Evolutionary conservation across 2,888 invertebrate species (phyloP).

Genomic region (Candidula unifasciata): DNA sequence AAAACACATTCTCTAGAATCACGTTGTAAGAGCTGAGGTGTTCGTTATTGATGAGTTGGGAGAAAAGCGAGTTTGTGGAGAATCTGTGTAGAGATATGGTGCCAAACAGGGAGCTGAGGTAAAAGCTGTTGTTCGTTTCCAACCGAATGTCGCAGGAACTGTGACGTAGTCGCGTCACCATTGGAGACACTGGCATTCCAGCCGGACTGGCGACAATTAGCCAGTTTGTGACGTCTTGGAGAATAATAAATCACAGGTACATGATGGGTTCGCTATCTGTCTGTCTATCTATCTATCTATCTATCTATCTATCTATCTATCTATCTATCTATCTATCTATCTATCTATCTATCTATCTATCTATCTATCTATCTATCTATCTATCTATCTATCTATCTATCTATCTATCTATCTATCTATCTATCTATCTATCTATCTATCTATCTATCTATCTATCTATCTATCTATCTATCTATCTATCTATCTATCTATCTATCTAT

Average conservation of each 20-base stretch:
- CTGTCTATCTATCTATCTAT: too few species aligned
- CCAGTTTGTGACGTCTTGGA: conserved; percentile 33
- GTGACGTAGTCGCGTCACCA: conserved; percentile 46
- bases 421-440: too few species aligned
- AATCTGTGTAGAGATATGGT: conserved; percentile 20
- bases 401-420: too few species aligned
- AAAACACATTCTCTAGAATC: too few species aligned
- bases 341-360: too few species aligned
- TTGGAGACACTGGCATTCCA: conserved; percentile 45
- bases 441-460: too few species aligned
- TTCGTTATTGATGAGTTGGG: conserved; percentile 31
- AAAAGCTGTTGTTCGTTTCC: not conserved
- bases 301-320: too few species aligned
- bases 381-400: too few species aligned
- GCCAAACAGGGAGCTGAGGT: not conserved
- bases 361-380: too few species aligned
- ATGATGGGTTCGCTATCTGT: not conserved
- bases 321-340: too few species aligned
- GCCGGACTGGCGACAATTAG: conserved; percentile 42
- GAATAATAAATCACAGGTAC: conserved; percentile 19
- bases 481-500: too few species aligned
- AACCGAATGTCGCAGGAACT: conserved; percentile 24
- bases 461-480: too few species aligned
- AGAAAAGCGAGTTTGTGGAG: conserved; percentile 19
- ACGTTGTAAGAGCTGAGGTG: not conserved